Evolutionary conservation across 1,140 invertebrate species (phyloP).

Genomic region (Trichonephila clavipes): DNA sequence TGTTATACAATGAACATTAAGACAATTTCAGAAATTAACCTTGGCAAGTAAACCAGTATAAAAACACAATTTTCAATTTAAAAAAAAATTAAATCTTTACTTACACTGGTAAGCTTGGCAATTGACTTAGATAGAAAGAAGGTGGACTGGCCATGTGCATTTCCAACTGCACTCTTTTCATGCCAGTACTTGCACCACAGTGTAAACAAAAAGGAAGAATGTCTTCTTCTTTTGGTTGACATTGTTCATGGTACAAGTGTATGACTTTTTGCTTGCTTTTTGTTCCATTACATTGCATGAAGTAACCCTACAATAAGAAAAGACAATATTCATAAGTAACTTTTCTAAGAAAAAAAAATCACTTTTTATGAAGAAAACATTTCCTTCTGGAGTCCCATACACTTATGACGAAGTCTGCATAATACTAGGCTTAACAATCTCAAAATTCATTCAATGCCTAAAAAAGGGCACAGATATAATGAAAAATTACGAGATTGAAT

Average conservation of each 20-base stretch:
- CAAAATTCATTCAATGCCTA: too few relatives aligned
- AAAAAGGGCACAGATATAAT: too few relatives aligned
- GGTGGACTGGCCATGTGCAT: slow-evolving; percentile 84
- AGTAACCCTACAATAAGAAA: slow-evolving; percentile 84
- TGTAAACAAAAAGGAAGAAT: slow-evolving; percentile 86
- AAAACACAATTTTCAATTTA: too few relatives aligned
- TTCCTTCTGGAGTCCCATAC: too few relatives aligned
- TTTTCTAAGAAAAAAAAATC: too few relatives aligned
- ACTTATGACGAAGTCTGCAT: too few relatives aligned
- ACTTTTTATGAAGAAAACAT: too few relatives aligned
- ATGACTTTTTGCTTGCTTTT: slow-evolving; percentile 79
- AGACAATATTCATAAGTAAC: neutral
- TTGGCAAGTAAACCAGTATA: too few relatives aligned
- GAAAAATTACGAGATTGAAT: too few relatives aligned
- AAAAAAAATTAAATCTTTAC: neutral
- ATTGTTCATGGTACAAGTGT: slow-evolving; percentile 88
- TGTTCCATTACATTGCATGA: slow-evolving; percentile 85
- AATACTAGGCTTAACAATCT: too few relatives aligned
- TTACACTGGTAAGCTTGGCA: slow-evolving; percentile 77
- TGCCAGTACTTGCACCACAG: slow-evolving; percentile 85
- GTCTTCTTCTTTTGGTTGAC: slow-evolving; percentile 83
- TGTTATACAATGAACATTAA: too few relatives aligned
- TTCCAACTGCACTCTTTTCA: slow-evolving; percentile 84
- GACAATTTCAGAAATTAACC: too few relatives aligned
- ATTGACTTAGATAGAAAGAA: slow-evolving; percentile 84